phyloP scores from a whole-genome alignment of 2,888 invertebrate species.

The Trachelus troglodyta region DNA sequence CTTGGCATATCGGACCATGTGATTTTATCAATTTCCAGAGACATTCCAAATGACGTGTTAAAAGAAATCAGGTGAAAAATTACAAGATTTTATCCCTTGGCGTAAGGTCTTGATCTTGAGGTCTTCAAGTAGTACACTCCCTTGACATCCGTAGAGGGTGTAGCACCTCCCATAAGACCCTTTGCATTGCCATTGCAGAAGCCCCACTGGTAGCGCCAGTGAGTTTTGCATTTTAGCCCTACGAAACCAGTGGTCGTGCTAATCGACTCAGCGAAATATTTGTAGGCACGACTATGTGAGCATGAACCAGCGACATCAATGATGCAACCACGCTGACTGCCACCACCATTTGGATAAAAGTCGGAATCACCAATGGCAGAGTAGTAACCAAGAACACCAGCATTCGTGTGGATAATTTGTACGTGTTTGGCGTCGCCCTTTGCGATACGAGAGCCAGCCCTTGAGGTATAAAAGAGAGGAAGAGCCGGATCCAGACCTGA shows the following conservation, averaged over 20 bases:
- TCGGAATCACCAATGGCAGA: constrained; percentile 59
- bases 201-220: constrained; percentile 1
- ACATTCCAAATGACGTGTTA: too few relatives aligned
- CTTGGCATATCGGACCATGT: too few relatives aligned
- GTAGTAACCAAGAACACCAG: constrained; percentile 54
- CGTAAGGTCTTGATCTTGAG: constrained; percentile 36
- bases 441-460: constrained; percentile 48
- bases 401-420: constrained; percentile 63
- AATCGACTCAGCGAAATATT: constrained; percentile 57
- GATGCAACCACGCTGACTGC: constrained; percentile 51
- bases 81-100: constrained; percentile 31
- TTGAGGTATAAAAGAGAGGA: constrained; percentile 51
- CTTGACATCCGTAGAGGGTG: constrained; percentile 10
- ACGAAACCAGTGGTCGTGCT: background rate
- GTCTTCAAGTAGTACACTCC: constrained; percentile 49
- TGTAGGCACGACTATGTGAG: constrained; percentile 51
- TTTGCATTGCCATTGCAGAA: background rate
- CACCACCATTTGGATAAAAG: constrained; percentile 65
- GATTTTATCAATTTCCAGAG: too few relatives aligned
- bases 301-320: constrained; percentile 44
- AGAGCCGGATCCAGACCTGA: constrained; percentile 58
- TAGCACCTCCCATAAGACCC: constrained; percentile 13
- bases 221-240: background rate
- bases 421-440: constrained; percentile 57
- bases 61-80: too few relatives aligned